Evolutionary conservation across 2,888 invertebrate genomes (phyloP).

Genomic region (Drosophila mayaguana): DNA sequence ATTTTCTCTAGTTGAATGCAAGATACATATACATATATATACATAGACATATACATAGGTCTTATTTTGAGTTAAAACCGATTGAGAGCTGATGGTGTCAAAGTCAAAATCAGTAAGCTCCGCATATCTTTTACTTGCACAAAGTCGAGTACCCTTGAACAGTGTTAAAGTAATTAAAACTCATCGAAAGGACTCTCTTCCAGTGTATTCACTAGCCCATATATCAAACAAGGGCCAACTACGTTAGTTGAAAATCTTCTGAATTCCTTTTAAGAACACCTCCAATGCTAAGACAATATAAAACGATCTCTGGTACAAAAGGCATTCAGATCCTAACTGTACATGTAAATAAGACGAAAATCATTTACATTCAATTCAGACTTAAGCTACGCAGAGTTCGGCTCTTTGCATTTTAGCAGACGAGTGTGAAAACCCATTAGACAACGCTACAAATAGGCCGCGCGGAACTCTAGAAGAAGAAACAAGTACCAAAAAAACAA

Average conservation of each 20-base stretch:
- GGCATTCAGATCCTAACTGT: slow-evolving; percentile 34
- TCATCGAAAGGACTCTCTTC: not conserved
- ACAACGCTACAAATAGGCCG: slow-evolving; percentile 37
- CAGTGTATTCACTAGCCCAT: slow-evolving; percentile 27
- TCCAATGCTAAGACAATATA: slow-evolving; percentile 26
- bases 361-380: slow-evolving; percentile 61
- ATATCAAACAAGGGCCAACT: slow-evolving; percentile 35
- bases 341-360: slow-evolving; percentile 41
- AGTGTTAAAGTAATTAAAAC: slow-evolving; percentile 1
- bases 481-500: not conserved
- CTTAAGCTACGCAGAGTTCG: slow-evolving; percentile 12
- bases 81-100: not conserved
- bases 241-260: slow-evolving; percentile 19
- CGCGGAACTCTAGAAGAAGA: slow-evolving; percentile 4
- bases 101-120: not conserved
- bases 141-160: not conserved
- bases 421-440: slow-evolving; percentile 75
- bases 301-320: slow-evolving; percentile 39
- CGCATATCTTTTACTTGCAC: not conserved
- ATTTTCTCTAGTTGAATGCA: too few relatives aligned
- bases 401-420: slow-evolving; percentile 70
- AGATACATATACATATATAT: too few relatives aligned
- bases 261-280: slow-evolving; percentile 59
- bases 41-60: too few relatives aligned
- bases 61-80: not conserved